These are phyloP conservation scores for Engraulis encrasicolus DNA, from an alignment of 2,113 vertebrate species.

Conservation along the genomic window DNA sequence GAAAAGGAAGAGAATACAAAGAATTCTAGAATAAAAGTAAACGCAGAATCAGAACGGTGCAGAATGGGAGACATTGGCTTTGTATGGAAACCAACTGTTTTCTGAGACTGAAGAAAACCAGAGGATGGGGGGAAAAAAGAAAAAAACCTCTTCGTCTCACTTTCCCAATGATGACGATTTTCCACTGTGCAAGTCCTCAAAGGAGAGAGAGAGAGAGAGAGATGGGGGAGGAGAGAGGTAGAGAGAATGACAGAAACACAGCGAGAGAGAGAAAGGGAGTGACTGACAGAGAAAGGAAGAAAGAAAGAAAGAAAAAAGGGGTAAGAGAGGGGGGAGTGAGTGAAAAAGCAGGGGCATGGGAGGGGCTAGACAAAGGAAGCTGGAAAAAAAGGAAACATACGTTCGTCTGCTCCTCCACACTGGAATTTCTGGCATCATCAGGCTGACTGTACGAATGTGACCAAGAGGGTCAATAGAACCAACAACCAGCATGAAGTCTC, in stretches of 20 bases:
- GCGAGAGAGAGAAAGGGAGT: slow-evolving; percentile 4
- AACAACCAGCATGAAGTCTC: background rate
- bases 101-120: background rate
- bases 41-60: background rate
- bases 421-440: slow-evolving; percentile 78
- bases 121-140: too few relatives aligned
- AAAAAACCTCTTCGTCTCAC: slow-evolving; percentile 32
- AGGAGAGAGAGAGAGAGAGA: slow-evolving; percentile 25
- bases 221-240: slow-evolving; percentile 43
- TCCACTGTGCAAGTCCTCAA: slow-evolving; percentile 62
- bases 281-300: slow-evolving; percentile 44
- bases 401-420: slow-evolving; percentile 68
- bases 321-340: slow-evolving; percentile 51
- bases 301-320: background rate
- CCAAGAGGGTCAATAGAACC: slow-evolving; percentile 53
- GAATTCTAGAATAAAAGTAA: background rate
- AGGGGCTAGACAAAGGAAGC: slow-evolving; percentile 72
- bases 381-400: slow-evolving; percentile 59
- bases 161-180: slow-evolving; percentile 74
- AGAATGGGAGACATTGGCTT: slow-evolving; percentile 34
- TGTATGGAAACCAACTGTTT: background rate
- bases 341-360: slow-evolving; percentile 39
- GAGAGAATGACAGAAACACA: background rate
- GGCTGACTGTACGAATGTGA: slow-evolving; percentile 65
- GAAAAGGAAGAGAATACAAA: too few relatives aligned